phyloP scores from a whole-genome alignment of 2,888 invertebrate species.

The Synergus itoensis region DNA sequence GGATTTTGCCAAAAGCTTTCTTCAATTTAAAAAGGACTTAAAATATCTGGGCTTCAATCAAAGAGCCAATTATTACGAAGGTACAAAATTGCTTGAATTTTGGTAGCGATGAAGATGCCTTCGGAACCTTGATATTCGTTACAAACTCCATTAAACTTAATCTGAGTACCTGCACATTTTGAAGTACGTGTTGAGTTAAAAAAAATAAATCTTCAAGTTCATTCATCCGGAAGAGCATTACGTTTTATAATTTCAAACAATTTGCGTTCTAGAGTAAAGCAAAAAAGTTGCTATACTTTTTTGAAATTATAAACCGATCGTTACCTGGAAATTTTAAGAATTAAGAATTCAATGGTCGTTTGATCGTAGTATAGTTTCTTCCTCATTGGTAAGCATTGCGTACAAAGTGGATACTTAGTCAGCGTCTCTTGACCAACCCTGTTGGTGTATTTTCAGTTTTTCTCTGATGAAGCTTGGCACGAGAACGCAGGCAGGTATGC shows the following conservation, averaged over 20 bases:
- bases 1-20: neutral
- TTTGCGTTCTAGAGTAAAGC: too few relatives aligned
- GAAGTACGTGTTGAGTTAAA: neutral
- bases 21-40: neutral
- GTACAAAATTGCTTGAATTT: neutral
- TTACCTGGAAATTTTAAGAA: neutral
- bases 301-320: neutral
- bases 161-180: neutral
- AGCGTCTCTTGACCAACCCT: slow-evolving; percentile 2
- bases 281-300: too few relatives aligned
- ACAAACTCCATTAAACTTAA: neutral
- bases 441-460: slow-evolving; percentile 46
- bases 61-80: neutral
- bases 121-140: neutral
- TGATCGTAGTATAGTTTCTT: neutral
- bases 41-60: neutral
- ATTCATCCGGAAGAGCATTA: neutral
- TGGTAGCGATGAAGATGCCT: neutral
- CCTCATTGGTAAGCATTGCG: slow-evolving; percentile 1
- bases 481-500: slow-evolving; percentile 40
- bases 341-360: neutral
- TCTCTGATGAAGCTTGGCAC: slow-evolving; percentile 34
- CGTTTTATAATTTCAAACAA: neutral
- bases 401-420: slow-evolving; percentile 6
- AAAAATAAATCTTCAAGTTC: neutral